Evolutionary conservation across 2,797 vertebrate genomes (phyloP).

Genomic region (Eulemur albifrons): DNA sequence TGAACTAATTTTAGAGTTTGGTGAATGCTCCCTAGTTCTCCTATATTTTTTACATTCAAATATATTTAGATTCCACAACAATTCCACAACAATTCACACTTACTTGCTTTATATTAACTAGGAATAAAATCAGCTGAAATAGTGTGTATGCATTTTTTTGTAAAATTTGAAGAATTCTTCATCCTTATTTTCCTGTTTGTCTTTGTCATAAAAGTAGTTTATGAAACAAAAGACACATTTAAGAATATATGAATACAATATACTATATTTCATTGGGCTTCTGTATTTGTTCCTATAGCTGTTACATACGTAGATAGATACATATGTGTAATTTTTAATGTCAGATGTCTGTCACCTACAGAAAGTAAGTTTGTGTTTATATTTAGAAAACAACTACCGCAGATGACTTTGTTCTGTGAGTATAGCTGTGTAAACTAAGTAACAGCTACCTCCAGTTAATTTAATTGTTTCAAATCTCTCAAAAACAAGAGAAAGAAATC

Average conservation of each 20-base stretch:
- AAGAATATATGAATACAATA: neutral
- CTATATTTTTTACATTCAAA: neutral
- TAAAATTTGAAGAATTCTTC: neutral
- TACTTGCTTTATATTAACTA: neutral
- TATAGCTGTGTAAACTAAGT: conserved; percentile 57
- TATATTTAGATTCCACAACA: neutral
- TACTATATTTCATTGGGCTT: neutral
- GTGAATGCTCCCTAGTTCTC: neutral
- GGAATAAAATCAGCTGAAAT: neutral
- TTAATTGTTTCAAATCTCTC: neutral
- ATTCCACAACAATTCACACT: neutral
- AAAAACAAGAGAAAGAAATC: neutral
- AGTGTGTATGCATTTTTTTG: neutral
- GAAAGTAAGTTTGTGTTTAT: neutral
- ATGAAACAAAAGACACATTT: neutral
- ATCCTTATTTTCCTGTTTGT: neutral
- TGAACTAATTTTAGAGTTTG: conserved; percentile 18
- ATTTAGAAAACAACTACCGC: conserved; percentile 47
- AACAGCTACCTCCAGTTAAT: neutral
- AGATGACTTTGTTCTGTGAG: conserved; percentile 61
- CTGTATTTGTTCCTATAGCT: neutral
- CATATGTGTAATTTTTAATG: neutral
- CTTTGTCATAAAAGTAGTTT: neutral
- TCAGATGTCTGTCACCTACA: neutral
- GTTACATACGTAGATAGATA: neutral